phyloP scores from a whole-genome alignment of 2,888 invertebrate species.

The Nymphalis urticae region DNA sequence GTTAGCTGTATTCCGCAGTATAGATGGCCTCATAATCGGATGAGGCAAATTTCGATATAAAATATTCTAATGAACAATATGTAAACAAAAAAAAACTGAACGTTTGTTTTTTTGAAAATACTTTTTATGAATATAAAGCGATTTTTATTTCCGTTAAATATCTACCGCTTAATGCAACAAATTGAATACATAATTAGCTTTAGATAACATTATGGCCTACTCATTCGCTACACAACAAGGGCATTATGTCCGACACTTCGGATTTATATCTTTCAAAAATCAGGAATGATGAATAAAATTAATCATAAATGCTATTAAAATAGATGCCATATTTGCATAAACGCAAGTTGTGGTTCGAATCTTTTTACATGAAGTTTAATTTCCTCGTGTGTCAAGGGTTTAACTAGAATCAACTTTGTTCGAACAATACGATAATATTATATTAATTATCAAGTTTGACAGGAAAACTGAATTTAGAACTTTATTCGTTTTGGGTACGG shows the following conservation, averaged over 20 bases:
- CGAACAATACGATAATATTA: not conserved
- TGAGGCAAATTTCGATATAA: no score
- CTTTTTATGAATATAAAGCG: no score
- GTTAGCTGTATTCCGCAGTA: no score
- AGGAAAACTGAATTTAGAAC: constrained; percentile 11
- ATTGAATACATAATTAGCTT: constrained; percentile 16
- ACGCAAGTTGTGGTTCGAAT: not conserved
- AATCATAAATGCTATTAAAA: not conserved
- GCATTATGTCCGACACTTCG: constrained; percentile 3
- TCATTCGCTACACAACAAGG: constrained; percentile 15
- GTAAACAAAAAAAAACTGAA: no score
- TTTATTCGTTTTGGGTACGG: not conserved
- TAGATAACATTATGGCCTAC: constrained; percentile 36
- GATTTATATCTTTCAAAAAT: not conserved
- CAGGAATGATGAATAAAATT: not conserved
- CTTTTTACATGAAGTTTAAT: constrained; percentile 1
- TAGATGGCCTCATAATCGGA: no score
- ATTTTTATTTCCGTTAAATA: not conserved
- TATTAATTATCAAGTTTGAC: not conserved
- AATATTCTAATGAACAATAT: no score
- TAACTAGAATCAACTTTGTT: constrained; percentile 9
- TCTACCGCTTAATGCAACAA: constrained; percentile 29
- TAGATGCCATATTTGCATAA: constrained; percentile 1
- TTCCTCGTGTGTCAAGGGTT: constrained; percentile 2
- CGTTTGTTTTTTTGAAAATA: not conserved